Base-by-base conservation (phyloP, 2,888 invertebrate genomes). In the Eulithis prunata region DNA sequence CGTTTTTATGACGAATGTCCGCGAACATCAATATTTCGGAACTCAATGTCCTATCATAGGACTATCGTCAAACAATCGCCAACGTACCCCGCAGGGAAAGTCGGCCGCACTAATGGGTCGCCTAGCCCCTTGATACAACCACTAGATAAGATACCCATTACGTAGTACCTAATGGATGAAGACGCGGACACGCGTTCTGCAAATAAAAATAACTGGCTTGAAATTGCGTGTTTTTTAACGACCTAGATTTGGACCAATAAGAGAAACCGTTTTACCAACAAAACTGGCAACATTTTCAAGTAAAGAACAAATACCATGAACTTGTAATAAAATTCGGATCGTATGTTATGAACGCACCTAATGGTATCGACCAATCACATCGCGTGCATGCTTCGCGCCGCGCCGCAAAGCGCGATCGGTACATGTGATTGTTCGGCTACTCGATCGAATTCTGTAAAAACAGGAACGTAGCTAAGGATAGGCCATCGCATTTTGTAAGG, bases 41-140 rank as follows among this genome's bases (percentile, higher is more conserved):
- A 64, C 73, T 79, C 73, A 62, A 54, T 55, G 75, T 70, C 63
- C 71, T 55, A 65, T 64, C 73, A 71, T 71, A 77, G 83, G 86
- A 87, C 84, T 83, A 83, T 83, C 80, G 82, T 83, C 84, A 84
- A 59, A 81, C 82, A 82, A 83, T 82, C 81, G 80, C 38, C 65
- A 71, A 64, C 72, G 72, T 78, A 75, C 79, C 83, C 83, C 74
- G 72, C 72, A 80, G 91, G 87, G 91, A 91, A 91, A 91, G 91
- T 91, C 85, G 89, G 90, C 81, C 88, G 86, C 75, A 76, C 82
- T 89, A 90, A 90, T 88, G 83, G 89, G 82, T 78, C 79, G 78
- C 79, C 79, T 76, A 76, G 73, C 80, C 78, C 77, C 12, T 5
- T 75, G 87, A 87, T 88, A 86, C 85, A 78, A 79, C 75, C 69